phyloP scores from a whole-genome alignment of 1,140 invertebrate species.

The Argopecten irradians region DNA sequence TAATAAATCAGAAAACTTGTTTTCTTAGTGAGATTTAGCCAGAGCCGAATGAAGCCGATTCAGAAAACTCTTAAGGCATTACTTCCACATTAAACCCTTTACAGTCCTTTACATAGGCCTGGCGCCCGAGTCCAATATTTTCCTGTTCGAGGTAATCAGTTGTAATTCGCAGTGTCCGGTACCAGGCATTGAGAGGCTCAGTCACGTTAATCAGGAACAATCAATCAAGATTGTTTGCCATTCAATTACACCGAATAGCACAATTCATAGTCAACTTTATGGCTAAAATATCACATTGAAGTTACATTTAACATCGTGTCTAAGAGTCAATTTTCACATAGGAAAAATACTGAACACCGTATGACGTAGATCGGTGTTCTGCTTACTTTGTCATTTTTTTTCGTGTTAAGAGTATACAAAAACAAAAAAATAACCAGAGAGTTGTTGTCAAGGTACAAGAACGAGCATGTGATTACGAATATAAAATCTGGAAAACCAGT shows the following conservation, averaged over 20 bases:
- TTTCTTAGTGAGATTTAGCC: not conserved
- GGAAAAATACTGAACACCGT: no score
- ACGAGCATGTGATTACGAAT: not conserved
- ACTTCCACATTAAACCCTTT: not conserved
- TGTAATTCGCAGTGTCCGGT: not conserved
- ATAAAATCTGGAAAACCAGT: not conserved
- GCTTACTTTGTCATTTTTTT: no score
- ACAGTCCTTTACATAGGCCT: not conserved
- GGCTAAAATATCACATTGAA: not conserved
- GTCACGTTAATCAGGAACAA: not conserved
- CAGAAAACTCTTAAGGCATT: not conserved
- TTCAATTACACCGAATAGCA: not conserved
- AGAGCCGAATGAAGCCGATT: not conserved
- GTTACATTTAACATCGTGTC: not conserved
- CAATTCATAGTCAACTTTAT: not conserved
- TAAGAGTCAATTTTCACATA: not conserved
- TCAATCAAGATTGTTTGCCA: slow-evolving; percentile 5
- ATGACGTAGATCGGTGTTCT: no score
- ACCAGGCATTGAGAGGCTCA: not conserved
- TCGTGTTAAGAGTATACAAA: no score
- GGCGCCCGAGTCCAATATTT: not conserved
- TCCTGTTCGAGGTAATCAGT: not conserved
- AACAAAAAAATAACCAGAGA: not conserved
- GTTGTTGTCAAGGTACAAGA: not conserved
- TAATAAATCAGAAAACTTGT: no score